Evolutionary conservation across 2,113 vertebrate species (phyloP), one percentile per base, ranked within the genome.

Genomic region (Paramormyrops kingsleyae): DNA sequence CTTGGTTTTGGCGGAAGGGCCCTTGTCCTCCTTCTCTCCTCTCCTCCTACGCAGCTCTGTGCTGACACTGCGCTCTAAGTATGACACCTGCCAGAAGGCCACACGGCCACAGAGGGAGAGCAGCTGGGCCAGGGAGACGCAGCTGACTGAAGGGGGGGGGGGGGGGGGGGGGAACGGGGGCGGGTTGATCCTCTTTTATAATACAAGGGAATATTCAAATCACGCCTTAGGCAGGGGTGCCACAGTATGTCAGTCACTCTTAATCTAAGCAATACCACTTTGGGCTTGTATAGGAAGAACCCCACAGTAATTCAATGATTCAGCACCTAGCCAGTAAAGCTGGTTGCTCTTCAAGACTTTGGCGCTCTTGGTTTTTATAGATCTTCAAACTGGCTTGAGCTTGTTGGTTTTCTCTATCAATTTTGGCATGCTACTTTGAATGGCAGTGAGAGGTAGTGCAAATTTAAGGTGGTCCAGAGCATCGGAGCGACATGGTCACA

Each of bases 21-120:
- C 93, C 90, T 94, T 93, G 90, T 96, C 95, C 49, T 99, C 98
- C 0, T 89, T 96, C 74, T 98, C 96, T 35, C 96, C 89, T 50
- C 98, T 96, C 88, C 97, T 96, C 84, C 98, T 95, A 91, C 97
- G 94, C 44, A 99, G 96, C 94, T 99, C 99, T 9, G 95, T 12
- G 0, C 96, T 98, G 93, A 99, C 96, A 0, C 97, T 97, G 91
- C 97, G 95, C 92, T 99, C 99, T 91, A 99, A 94, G 92, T 99
- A 95, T 0, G 95, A 96, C 74, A 99, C 95, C 94, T 99, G 98
- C 95, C 97, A 98, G 92, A 99, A 94, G 10, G 97, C 98, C 94
- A 99, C 97, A 8, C 97, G 94, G 74, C 99, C 99, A 90, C 95
- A 97, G 62, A 99, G 95, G n/a, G 97, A 96, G 90, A 99, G 89